Base-by-base conservation (phyloP, 92 coral and sea anemone genomes). In the Paragorgia papillata region DNA sequence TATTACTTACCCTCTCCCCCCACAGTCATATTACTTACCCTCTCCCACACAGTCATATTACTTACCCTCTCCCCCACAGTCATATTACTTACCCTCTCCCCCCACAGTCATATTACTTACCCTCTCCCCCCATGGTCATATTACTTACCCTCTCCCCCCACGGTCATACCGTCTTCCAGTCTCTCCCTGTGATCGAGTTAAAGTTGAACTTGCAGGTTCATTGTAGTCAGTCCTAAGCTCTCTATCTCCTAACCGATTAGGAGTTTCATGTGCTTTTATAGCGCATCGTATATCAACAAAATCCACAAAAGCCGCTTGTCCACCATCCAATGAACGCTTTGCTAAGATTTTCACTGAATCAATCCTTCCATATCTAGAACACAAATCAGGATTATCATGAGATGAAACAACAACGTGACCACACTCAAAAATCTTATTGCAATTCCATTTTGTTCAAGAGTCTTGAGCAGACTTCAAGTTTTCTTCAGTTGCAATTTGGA, bases 201-300 rank as follows among this genome's bases (percentile, higher is more conserved):
- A 49, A 26, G 60, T 80, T 69, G 89, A 85, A 51, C 97, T 89
- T 8, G 96, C 86, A 0, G 99, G 99, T 53, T 95, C 99, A 73
- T 95, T 95, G 83, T 95, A 95, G 60, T 95, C 99, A 2, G 99
- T 95, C 20, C 99, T 79, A 74, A 95, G 75, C 59, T 95, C 99
- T 0, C 99, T 89, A 74, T 95, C 99, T 18, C 99, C 99, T 41
- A 95, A 87, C 48, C 97, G 69, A 77, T 95, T 95, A 17, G 87
- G 89, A 71, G 97, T 88, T 65, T 95, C 95, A 43, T 95, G 99
- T n/a, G 99, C 97, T 74, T 95, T 95, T 7, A 96, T 95, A 18
- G 99, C 99, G 84, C 99, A 91, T 9, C 99, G 89, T 65, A 95
- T 95, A 79, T 95, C 99, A 0, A 95, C 99, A 75, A 95, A 95